Conservation (phyloP, 2,113 vertebrate genomes). For the Hippocampus guttulatus region DNA sequence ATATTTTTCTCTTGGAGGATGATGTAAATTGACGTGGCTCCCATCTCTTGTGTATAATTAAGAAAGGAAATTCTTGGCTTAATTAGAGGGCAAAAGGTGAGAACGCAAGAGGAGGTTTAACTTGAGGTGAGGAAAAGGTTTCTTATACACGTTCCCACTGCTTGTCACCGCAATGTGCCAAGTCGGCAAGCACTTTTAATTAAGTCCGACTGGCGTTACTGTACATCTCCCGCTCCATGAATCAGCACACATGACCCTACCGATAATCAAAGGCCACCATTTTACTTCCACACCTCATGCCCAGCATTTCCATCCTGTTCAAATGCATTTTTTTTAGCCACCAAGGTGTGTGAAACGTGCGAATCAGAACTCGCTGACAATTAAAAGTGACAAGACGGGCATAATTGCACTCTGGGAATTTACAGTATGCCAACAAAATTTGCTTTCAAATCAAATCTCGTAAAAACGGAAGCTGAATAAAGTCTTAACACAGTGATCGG, state of each 20-base stretch:
- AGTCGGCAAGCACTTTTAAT: slow-evolving; percentile 68
- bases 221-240: slow-evolving; percentile 51
- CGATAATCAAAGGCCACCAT: slow-evolving; percentile 56
- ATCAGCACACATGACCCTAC: slow-evolving; percentile 60
- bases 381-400: slow-evolving; percentile 16
- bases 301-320: slow-evolving; percentile 48
- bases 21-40: slow-evolving; percentile 9
- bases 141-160: slow-evolving; percentile 59
- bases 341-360: slow-evolving; percentile 26
- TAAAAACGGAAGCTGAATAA: slow-evolving; percentile 18
- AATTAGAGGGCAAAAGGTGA: slow-evolving; percentile 67
- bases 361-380: slow-evolving; percentile 13
- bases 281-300: slow-evolving; percentile 43
- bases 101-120: slow-evolving; percentile 60
- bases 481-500: not conserved
- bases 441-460: slow-evolving; percentile 11
- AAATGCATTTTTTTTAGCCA: slow-evolving; percentile 27
- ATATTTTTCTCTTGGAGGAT: slow-evolving; percentile 3
- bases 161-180: slow-evolving; percentile 68
- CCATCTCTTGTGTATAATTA: not conserved
- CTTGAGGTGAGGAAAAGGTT: slow-evolving; percentile 56
- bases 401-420: slow-evolving; percentile 5
- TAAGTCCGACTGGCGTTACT: slow-evolving; percentile 54
- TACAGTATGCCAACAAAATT: not conserved
- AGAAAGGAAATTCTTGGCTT: slow-evolving; percentile 30